Evolutionary conservation across 2,797 vertebrate species (phyloP).

Genomic region (Scolopax bukidnonensis): DNA sequence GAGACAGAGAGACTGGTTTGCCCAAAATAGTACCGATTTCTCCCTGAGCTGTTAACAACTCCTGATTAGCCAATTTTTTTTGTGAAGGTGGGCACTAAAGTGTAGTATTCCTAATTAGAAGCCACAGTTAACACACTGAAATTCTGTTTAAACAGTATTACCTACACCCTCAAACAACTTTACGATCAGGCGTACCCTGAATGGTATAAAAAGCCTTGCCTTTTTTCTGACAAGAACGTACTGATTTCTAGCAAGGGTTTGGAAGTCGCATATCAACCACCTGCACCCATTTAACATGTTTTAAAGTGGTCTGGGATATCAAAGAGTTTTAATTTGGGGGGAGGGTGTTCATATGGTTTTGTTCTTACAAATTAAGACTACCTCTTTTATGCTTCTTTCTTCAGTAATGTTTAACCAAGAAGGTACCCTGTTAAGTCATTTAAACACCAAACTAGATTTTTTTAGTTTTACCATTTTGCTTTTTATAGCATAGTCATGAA

Average conservation of each 20-base stretch:
- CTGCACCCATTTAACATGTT: not conserved
- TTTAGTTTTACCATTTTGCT: not conserved
- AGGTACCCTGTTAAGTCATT: not conserved
- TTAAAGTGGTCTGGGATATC: not conserved
- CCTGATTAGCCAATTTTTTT: slow-evolving; percentile 14
- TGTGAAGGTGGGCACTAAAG: slow-evolving; percentile 1
- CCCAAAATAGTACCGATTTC: not conserved
- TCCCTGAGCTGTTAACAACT: slow-evolving; percentile 27
- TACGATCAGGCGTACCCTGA: not conserved
- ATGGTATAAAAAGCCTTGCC: not conserved
- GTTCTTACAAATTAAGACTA: not conserved
- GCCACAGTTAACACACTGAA: not conserved
- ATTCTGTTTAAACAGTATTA: slow-evolving; percentile 21
- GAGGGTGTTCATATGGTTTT: not conserved
- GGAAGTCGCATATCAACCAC: not conserved
- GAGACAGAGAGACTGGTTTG: not conserved
- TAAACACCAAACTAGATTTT: not conserved
- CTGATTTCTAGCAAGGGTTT: not conserved
- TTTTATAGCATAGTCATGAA: not conserved
- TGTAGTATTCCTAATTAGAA: not conserved
- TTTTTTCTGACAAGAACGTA: not conserved
- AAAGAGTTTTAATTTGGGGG: not conserved
- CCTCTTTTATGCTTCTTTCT: not conserved
- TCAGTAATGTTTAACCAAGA: not conserved
- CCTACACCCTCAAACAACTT: not conserved